Conservation (phyloP, 2,888 invertebrate genomes). For the Creontiades dilutus region DNA sequence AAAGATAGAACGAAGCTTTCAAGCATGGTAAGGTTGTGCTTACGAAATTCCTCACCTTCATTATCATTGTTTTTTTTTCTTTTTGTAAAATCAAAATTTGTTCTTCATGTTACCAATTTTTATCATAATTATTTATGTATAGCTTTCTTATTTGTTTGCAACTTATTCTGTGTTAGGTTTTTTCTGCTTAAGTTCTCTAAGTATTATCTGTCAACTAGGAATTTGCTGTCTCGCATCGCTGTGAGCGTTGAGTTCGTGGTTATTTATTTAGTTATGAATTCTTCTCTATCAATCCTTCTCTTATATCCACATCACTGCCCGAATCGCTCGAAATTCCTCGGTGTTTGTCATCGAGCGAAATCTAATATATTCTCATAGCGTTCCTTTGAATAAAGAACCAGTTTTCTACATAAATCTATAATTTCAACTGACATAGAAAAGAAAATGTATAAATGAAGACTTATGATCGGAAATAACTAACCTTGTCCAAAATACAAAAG, state of each 20-base stretch:
- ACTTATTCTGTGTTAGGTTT: slow-evolving; percentile 2
- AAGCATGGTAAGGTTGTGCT: slow-evolving; percentile 46
- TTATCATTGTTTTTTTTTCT: slow-evolving; percentile 37
- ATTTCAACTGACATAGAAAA: not conserved
- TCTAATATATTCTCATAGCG: too few species aligned
- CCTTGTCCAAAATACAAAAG: too few species aligned
- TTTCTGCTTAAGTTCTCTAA: slow-evolving; percentile 26
- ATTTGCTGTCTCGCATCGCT: not conserved
- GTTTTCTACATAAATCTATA: not conserved
- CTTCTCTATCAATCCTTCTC: not conserved
- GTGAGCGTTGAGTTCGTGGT: not conserved
- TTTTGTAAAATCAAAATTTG: slow-evolving; percentile 63
- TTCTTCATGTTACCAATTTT: slow-evolving; percentile 57
- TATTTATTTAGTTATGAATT: not conserved
- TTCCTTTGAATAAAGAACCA: too few species aligned
- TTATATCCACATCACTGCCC: slow-evolving; percentile 46
- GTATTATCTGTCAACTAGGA: not conserved
- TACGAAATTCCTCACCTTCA: slow-evolving; percentile 46
- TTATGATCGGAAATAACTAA: too few species aligned
- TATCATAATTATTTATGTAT: slow-evolving; percentile 41
- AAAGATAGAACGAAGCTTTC: slow-evolving; percentile 28
- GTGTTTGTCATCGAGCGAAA: too few species aligned
- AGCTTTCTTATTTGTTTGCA: slow-evolving; percentile 44
- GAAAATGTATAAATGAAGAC: too few species aligned
- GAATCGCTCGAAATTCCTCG: slow-evolving; percentile 21